phyloP scores from a whole-genome alignment of 2,113 vertebrate species.

The Forbesichthys agassizii region DNA sequence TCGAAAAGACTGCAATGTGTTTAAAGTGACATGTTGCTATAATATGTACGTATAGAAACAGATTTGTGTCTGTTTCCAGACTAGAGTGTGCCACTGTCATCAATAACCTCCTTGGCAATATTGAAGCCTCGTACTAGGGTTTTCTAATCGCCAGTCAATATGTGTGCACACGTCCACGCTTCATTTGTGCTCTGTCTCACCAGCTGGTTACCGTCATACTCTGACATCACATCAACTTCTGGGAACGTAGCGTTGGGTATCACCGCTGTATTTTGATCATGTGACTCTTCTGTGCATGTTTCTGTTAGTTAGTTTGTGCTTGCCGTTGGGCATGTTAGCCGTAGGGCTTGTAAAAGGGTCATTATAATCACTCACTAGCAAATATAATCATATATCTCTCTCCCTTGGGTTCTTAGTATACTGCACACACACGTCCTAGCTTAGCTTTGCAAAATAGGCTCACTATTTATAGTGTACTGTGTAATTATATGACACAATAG shows the following conservation, averaged over 20 bases:
- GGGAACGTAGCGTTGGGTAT: background rate
- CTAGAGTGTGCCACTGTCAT: no score
- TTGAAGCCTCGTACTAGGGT: no score
- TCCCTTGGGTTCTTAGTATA: slow-evolving; percentile 9
- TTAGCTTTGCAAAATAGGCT: slow-evolving; percentile 12
- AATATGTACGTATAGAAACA: no score
- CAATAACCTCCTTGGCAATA: no score
- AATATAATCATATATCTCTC: slow-evolving; percentile 40
- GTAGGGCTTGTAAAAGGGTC: background rate
- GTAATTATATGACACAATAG: slow-evolving; percentile 24
- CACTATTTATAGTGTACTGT: background rate
- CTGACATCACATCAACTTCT: background rate
- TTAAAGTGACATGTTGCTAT: no score
- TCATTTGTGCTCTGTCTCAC: background rate
- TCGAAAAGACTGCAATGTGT: no score
- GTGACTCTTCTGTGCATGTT: slow-evolving; percentile 1
- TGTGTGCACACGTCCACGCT: background rate
- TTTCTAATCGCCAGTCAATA: background rate
- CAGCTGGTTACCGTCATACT: no score
- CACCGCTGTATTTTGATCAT: background rate
- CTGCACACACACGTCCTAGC: slow-evolving; percentile 14
- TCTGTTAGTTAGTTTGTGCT: slow-evolving; percentile 19
- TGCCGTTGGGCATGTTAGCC: slow-evolving; percentile 16
- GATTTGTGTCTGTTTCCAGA: no score
- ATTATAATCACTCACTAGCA: slow-evolving; percentile 44